A percentile compares a stretch with the other conserved stretches of the same genome.
Conservation (phyloP, 2,113 vertebrate genomes). For the Urocitellus parryii region DNA sequence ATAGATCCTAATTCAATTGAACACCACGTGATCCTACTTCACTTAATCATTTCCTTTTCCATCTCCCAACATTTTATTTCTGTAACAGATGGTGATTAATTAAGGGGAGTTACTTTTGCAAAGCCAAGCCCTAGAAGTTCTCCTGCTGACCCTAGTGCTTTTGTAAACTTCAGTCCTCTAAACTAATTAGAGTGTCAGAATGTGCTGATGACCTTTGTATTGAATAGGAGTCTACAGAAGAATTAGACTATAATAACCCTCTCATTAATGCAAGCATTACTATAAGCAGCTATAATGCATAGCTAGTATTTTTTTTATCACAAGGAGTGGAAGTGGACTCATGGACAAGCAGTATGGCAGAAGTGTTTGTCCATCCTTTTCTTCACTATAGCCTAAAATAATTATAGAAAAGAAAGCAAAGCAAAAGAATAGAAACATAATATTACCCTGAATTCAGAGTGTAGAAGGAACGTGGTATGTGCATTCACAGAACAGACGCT, state of each 20-base stretch:
- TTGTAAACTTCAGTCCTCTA: conserved; percentile 7
- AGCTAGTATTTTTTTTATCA: background rate
- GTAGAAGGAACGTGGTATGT: background rate
- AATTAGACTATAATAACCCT: background rate
- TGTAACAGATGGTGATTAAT: background rate
- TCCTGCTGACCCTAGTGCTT: background rate
- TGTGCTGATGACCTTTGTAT: conserved; percentile 9
- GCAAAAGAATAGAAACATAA: background rate
- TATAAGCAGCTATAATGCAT: background rate
- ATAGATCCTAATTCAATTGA: background rate
- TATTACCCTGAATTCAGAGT: background rate
- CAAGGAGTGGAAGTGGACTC: background rate
- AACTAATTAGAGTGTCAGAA: conserved; percentile 53
- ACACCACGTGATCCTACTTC: background rate
- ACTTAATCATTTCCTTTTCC: background rate
- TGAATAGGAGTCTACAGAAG: background rate
- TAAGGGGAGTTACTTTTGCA: background rate
- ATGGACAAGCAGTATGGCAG: background rate
- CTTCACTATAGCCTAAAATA: background rate
- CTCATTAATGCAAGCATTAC: background rate
- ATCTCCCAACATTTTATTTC: background rate
- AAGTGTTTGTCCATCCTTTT: background rate
- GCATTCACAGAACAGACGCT: background rate
- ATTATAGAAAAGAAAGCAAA: background rate
- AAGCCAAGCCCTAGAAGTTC: background rate